phyloP scores from a whole-genome alignment of 2,113 vertebrate genomes.

The Nansenia antarctica region DNA sequence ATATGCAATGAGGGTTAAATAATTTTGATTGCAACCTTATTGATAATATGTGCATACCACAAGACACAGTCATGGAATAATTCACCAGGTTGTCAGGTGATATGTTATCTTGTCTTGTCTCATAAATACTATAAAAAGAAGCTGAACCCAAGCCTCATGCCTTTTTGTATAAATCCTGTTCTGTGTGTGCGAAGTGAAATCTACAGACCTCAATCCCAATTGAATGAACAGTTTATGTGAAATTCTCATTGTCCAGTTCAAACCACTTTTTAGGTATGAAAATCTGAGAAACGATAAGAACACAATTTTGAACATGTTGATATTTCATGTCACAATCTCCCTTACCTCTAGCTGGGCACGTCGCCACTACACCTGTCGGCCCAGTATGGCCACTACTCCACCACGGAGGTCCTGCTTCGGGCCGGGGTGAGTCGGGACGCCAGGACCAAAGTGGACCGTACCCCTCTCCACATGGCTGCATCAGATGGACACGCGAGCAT shows the following conservation, averaged over 20 bases:
- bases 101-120: too few species aligned
- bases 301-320: neutral
- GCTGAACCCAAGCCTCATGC: too few species aligned
- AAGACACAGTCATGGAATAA: too few species aligned
- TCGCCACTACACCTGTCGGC: slow-evolving; percentile 88
- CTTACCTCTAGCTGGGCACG: slow-evolving; percentile 78
- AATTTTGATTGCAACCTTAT: too few species aligned
- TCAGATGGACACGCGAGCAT: slow-evolving; percentile 87
- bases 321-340: neutral
- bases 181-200: too few species aligned
- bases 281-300: too few species aligned
- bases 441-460: slow-evolving; percentile 88
- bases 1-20: too few species aligned
- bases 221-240: neutral
- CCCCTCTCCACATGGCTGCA: slow-evolving; percentile 85
- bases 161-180: neutral
- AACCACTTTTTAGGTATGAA: neutral
- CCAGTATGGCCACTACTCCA: slow-evolving; percentile 87
- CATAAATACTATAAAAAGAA: too few species aligned
- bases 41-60: neutral
- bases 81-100: too few species aligned
- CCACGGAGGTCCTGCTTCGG: slow-evolving; percentile 84
- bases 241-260: neutral
- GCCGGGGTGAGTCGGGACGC: slow-evolving; percentile 88
- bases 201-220: too few species aligned